Percentiles rank a stretch among this genome's conserved stretches.
phyloP scores from a whole-genome alignment of 1,140 invertebrate species.

The Cylas formicarius region DNA sequence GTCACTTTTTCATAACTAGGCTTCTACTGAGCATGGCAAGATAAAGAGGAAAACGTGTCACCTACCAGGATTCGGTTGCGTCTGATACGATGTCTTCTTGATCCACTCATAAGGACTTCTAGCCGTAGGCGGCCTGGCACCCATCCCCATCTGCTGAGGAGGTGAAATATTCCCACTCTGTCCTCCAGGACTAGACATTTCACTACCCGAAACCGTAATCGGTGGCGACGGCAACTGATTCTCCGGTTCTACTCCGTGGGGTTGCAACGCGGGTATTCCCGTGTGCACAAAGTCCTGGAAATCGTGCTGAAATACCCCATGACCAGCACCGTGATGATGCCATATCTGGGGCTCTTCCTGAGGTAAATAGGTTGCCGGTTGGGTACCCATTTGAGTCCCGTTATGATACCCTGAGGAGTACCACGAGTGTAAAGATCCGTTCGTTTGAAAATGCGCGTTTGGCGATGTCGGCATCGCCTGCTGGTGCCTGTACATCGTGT shows the following conservation, averaged over 20 bases:
- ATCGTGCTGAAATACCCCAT: constrained; percentile 38
- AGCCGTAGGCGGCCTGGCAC: constrained; percentile 52
- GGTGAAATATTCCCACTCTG: constrained; percentile 45
- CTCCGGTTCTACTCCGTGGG: constrained; percentile 24
- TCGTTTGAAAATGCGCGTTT: constrained; percentile 24
- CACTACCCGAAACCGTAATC: constrained; percentile 59
- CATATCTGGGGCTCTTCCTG: constrained; percentile 37
- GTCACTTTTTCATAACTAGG: too few relatives aligned
- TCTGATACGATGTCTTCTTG: constrained; percentile 78
- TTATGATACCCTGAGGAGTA: constrained; percentile 33
- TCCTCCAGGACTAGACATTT: constrained; percentile 58
- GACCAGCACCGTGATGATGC: constrained; percentile 28
- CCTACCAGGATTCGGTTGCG: constrained; percentile 73
- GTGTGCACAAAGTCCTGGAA: constrained; percentile 37
- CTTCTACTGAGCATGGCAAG: too few relatives aligned
- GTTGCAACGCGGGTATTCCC: constrained; percentile 24
- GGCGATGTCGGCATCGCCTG: constrained; percentile 36
- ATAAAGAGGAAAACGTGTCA: too few relatives aligned
- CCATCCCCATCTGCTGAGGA: constrained; percentile 1
- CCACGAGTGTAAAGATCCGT: constrained; percentile 31
- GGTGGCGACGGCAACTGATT: constrained; percentile 49
- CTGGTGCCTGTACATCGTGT: constrained; percentile 53
- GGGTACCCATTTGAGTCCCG: constrained; percentile 15
- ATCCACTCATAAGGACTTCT: constrained; percentile 83
- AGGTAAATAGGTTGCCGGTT: constrained; percentile 22